phyloP scores from a whole-genome alignment of 2,113 vertebrate species.

The Petrocephalus zakoni region DNA sequence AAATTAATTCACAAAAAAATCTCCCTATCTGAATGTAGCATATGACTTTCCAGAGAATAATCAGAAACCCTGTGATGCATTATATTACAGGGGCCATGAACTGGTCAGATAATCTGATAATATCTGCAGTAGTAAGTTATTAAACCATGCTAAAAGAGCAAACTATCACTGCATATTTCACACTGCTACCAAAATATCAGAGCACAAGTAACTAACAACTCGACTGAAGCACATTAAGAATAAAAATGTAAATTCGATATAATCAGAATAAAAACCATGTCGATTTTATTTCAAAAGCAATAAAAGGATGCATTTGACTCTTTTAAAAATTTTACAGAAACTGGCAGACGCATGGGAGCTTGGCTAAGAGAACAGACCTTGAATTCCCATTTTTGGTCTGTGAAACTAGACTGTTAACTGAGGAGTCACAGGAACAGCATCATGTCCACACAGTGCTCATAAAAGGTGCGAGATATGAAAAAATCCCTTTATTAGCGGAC shows the following conservation, averaged over 20 bases:
- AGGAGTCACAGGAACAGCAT: too few species aligned
- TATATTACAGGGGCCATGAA: not conserved
- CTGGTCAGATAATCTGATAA: not conserved
- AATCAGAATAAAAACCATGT: not conserved
- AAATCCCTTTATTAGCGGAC: slow-evolving; percentile 31
- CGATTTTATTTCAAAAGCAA: not conserved
- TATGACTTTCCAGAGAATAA: not conserved
- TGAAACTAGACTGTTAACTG: not conserved
- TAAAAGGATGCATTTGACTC: not conserved
- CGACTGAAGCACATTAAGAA: not conserved
- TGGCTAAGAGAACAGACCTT: not conserved
- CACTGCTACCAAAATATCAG: not conserved
- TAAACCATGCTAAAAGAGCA: not conserved
- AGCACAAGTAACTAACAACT: not conserved
- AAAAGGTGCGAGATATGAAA: slow-evolving; percentile 27
- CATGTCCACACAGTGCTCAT: not conserved
- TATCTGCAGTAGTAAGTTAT: not conserved
- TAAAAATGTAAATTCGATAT: not conserved
- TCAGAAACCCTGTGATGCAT: not conserved
- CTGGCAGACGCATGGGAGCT: not conserved
- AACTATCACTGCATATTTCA: not conserved
- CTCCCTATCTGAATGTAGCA: not conserved
- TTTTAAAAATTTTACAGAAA: not conserved
- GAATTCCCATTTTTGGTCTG: not conserved
- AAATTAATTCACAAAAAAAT: not conserved